Base-by-base conservation (phyloP, 1,140 invertebrate species). In the Drosophila pruinosa region DNA sequence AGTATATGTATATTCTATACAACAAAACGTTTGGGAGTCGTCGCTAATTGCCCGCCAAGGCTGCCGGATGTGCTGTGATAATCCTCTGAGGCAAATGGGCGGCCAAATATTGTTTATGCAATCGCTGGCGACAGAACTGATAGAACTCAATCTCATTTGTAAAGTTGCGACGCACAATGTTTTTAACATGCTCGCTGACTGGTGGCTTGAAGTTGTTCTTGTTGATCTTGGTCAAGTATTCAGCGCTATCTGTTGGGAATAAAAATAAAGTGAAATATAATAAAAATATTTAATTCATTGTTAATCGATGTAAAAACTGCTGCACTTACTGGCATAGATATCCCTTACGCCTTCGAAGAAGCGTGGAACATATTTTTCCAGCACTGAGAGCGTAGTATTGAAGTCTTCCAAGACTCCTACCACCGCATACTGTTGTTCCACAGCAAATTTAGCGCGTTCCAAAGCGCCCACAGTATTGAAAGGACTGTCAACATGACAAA, bases 91-190 rank as follows among this genome's bases (percentile, higher is more conserved):
- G 92, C 47, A 93, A 91, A 81, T 94, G 93, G 4, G 96, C 92
- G 0, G 96, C 96, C 26, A 95, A 91, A 65, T 96, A 93, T 90
- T 98, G 97, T 89, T 94, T 94, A 75, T 97, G 94, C 5, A 98
- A 92, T 78, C 97, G 92, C 90, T 97, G 96, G 76, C 94, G 94
- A 86, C 96, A 97, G 88, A 98, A 98, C 82, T 97, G 95, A 91
- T 97, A 98, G 90, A 98, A 97, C 89, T 98, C 97, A 15, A 97
- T 96, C 92, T 98, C 97, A 56, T 95, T 93, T 0, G 97, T 97
- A 86, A 98, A 97, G 90, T 98, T 97, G 39, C 93, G 93, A 65
- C 96, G 93, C 0, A 98, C 96, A n/a, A 97, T 94, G 19, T 97
- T 94, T 91, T 97, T 97, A 0, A 97, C 94, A 81, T 95, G 94